Base-by-base conservation (phyloP, 2,797 vertebrate genomes). In the Arctocebus calabarensis region DNA sequence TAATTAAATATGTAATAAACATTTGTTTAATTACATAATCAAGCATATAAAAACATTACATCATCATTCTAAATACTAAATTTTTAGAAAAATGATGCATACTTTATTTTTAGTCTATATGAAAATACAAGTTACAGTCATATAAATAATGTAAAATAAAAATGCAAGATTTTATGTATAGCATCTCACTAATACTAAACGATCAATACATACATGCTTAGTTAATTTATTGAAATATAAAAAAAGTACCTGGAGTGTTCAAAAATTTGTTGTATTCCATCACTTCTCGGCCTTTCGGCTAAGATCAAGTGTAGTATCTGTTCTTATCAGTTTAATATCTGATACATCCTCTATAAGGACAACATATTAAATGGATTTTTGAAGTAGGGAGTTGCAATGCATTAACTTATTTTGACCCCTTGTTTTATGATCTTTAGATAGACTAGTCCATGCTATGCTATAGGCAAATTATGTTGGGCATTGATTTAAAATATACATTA, bases 401-500 rank as follows among this genome's bases (percentile, higher is more conserved):
- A 81, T 43, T 37, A 70, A 70, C 25, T 78, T 78, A 71, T 57
- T 37, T 79, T 88, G 22, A 91, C 10, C 78, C 1, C 43, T 43
- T 34, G 0, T 20, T 84, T 79, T 84, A 74, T 94, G 88, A 81
- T 75, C 81, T 89, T 94, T 81, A 85, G 8, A 59, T 23, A 81
- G 27, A 61, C 40, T 88, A 7, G 19, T 5, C 64, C 25, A 23
- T 75, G 40, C 2, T 83, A 70, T 55, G 57, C 25, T 22, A 70
- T 2, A 43, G 29, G 10, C 5, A 77, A 71, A 64, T 37, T 71
- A 61, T 68, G 17, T 82, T 75, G 20, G 48, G 0, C 59, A 55
- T 68, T 81, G 17, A 27, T 45, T 88, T 88, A 71, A 89, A 92
- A 89, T 68, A 84, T 5, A 20, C 59, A 43, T 43, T 32, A 52